Evolutionary conservation across 1,140 invertebrate species (phyloP), one percentile per base, ranked within the genome.

Genomic region (Amyelois transitella): DNA sequence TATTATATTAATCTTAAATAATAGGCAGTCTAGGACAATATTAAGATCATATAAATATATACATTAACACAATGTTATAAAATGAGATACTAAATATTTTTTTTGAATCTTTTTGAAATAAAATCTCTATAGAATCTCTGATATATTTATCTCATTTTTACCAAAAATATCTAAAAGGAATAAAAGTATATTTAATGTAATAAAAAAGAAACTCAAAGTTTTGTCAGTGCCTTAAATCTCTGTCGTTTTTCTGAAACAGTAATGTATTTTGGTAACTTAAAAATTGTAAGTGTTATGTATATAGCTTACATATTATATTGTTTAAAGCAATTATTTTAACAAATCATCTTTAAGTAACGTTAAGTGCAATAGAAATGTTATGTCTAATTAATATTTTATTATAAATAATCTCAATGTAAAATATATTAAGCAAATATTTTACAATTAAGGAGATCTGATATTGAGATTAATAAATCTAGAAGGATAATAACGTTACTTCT

Each of bases 311-410:
- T 75, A 69, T 58, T 69, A 51, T 74, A 67, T 64, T 51, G 43
- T 51, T 66, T 56, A 60, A 77, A 81, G 80, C 82, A 86, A 81
- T 86, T 78, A 70, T 69, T 64, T 21, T 48, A 54, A 64, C 64
- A 69, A 64, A 73, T 73, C 57, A 67, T 66, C 75, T 66, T 72
- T 72, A 45, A 48, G 20, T 48, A 38, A 38, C 32, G 60, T 52
- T 66, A 80, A 83, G 83, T 86, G 83, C 83, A 86, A 86, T 86
- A 84, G 83, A 78, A 69, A 77, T 77, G 73, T 83, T 86, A 82
- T 79, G 63, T 73, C 64, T 75, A 77, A 76, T 79, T 70, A 64
- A 81, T 80, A 83, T 83, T 81, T 80, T 82, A 81, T 83, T 76
- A 66, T 63, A 65, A 65, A 60, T 69, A 66, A 71, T 74, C 75